Evolutionary conservation across 2,888 invertebrate species (phyloP).

Genomic region (Tetragonisca angustula): DNA sequence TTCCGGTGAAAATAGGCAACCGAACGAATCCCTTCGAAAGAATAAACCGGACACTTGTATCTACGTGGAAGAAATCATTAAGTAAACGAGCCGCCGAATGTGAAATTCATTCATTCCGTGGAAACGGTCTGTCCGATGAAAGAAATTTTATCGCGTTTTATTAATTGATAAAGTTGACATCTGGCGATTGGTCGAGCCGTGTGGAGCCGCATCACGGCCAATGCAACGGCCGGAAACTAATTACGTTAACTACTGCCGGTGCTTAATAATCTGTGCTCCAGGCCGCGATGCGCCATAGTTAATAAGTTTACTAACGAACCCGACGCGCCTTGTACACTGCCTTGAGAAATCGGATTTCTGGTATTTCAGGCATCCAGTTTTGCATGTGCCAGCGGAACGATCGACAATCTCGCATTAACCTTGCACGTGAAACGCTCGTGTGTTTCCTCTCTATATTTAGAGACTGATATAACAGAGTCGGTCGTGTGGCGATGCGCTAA

Average conservation of each 20-base stretch:
- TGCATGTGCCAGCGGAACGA: constrained; percentile 7
- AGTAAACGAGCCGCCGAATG: neutral
- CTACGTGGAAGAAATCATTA: neutral
- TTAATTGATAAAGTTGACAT: constrained; percentile 32
- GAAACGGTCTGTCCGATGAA: neutral
- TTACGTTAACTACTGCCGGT: constrained; percentile 68
- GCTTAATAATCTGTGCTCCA: constrained; percentile 63
- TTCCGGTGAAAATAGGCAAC: neutral
- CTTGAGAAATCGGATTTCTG: constrained; percentile 56
- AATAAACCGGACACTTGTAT: neutral
- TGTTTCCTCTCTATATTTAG: neutral
- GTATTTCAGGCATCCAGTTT: constrained; percentile 37
- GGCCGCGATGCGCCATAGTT: constrained; percentile 48
- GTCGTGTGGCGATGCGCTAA: neutral
- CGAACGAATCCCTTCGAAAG: neutral
- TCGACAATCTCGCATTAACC: constrained; percentile 18
- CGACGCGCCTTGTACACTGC: constrained; percentile 13
- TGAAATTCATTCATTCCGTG: neutral
- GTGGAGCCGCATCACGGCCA: constrained; percentile 21
- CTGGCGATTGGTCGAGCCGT: constrained; percentile 20
- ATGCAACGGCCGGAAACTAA: constrained; percentile 69
- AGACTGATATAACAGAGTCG: neutral
- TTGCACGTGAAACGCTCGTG: neutral
- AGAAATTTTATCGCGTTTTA: neutral
- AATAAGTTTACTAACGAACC: constrained; percentile 64